Percentiles rank a stretch among this genome's conserved stretches.
Evolutionary conservation across 2,888 invertebrate genomes (phyloP).

Genomic region (Caenorhabditis parvicauda): DNA sequence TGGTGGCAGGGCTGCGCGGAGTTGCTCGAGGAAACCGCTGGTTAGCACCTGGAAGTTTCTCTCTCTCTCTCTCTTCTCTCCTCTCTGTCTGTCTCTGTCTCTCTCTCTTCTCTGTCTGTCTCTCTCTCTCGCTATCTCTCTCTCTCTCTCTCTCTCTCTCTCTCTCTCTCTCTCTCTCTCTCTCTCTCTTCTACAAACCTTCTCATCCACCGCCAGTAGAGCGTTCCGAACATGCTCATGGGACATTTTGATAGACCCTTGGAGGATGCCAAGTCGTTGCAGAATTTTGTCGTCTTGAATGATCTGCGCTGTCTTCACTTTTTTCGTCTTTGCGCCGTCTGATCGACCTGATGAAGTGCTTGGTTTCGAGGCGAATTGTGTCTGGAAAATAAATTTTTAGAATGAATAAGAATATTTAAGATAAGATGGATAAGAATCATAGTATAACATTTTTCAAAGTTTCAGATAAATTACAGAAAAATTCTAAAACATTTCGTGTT

Average conservation of each 20-base stretch:
- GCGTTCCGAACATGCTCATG: constrained; percentile 71
- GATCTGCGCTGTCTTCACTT: constrained; percentile 37
- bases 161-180: too few species aligned
- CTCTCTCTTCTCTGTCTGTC: too few species aligned
- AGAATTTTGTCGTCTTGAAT: constrained; percentile 48
- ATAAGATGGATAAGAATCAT: background rate
- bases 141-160: too few species aligned
- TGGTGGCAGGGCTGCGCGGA: constrained; percentile 86
- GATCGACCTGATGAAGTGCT: background rate
- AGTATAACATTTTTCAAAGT: background rate
- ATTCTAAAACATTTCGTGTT: background rate
- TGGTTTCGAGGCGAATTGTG: constrained; percentile 78
- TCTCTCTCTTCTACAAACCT: background rate
- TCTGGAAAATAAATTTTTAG: constrained; percentile 62
- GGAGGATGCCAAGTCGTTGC: constrained; percentile 64
- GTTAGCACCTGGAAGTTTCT: too few species aligned
- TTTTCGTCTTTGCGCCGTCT: constrained; percentile 60
- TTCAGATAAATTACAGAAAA: background rate
- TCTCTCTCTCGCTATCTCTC: too few species aligned
- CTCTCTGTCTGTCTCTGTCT: too few species aligned
- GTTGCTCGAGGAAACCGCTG: constrained; percentile 82
- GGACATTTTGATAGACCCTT: constrained; percentile 67
- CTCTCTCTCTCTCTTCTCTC: too few species aligned
- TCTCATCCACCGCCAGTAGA: constrained; percentile 70
- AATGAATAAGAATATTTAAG: too few species aligned